Evolutionary conservation across 2,113 vertebrate genomes (phyloP).

Genomic region (Psephotus haematonotus): DNA sequence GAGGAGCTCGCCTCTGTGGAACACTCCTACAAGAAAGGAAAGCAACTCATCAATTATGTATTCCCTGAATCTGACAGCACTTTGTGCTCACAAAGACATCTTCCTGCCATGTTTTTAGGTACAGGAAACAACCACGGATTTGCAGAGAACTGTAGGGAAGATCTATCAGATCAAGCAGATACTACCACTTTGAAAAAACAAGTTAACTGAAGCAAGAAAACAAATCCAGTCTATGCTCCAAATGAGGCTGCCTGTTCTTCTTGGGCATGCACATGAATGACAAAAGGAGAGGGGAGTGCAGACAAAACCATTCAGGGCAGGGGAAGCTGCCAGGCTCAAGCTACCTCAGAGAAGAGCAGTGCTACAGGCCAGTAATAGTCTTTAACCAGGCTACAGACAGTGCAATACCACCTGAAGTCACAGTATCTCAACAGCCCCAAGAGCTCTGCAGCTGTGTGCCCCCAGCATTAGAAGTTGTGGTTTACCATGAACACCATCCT

Average conservation of each 20-base stretch:
- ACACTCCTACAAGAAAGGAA: background rate
- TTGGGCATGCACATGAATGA: background rate
- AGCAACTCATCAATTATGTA: background rate
- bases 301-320: background rate
- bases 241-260: background rate
- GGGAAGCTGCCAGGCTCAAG: background rate
- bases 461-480: accelerated
- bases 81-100: background rate
- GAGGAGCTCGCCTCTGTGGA: background rate
- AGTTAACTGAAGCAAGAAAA: background rate
- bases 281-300: background rate
- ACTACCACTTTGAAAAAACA: background rate
- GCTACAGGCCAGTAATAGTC: background rate
- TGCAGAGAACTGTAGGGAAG: background rate
- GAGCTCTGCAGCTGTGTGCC: background rate
- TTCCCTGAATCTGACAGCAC: background rate
- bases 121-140: background rate
- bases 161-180: accelerated
- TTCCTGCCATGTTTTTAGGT: background rate
- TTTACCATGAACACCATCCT: slow-evolving; percentile 92
- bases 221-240: background rate
- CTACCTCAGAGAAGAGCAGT: background rate
- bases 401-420: background rate
- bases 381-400: background rate
- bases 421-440: background rate